Evolutionary conservation across 1,140 invertebrate species (phyloP).

Genomic region (Meteorus sp.): DNA sequence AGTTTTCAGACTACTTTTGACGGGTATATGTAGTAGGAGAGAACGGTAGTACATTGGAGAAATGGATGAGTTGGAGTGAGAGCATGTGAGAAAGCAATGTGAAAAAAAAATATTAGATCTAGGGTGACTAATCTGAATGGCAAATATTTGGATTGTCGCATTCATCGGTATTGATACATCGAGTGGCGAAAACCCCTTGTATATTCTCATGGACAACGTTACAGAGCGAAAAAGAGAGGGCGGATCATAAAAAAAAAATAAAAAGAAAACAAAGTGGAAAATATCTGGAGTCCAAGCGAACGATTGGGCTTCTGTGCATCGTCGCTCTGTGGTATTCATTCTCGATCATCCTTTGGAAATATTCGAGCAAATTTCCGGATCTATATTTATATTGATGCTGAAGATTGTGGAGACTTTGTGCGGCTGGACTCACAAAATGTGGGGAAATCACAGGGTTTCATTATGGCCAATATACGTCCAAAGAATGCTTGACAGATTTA

Average conservation of each 20-base stretch:
- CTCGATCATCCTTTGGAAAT: constrained; percentile 32
- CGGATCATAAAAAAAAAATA: constrained; percentile 26
- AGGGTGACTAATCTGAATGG: constrained; percentile 52
- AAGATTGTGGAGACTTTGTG: constrained; percentile 33
- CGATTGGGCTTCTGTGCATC: constrained; percentile 26
- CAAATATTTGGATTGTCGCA: constrained; percentile 60
- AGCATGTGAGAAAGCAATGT: constrained; percentile 18
- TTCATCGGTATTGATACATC: constrained; percentile 52
- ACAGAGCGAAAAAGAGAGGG: constrained; percentile 16
- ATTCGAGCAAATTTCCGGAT: constrained; percentile 39
- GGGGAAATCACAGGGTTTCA: too few species aligned
- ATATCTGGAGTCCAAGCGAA: not conserved
- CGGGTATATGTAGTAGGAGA: not conserved
- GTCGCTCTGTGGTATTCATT: constrained; percentile 33
- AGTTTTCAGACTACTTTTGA: not conserved
- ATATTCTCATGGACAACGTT: constrained; percentile 9
- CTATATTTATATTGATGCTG: constrained; percentile 41
- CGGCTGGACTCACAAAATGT: constrained; percentile 21
- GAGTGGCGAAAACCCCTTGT: too few species aligned
- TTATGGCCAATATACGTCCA: too few species aligned
- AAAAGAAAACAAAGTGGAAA: not conserved
- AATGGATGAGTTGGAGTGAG: constrained; percentile 35
- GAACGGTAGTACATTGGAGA: constrained; percentile 27
- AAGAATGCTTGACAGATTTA: constrained; percentile 3
- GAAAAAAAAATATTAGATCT: too few species aligned